Evolutionary conservation across 92 coral and sea anemone genomes (phyloP), one percentile per base, ranked within the genome.

Genomic region (Zoanthus gigantus): DNA sequence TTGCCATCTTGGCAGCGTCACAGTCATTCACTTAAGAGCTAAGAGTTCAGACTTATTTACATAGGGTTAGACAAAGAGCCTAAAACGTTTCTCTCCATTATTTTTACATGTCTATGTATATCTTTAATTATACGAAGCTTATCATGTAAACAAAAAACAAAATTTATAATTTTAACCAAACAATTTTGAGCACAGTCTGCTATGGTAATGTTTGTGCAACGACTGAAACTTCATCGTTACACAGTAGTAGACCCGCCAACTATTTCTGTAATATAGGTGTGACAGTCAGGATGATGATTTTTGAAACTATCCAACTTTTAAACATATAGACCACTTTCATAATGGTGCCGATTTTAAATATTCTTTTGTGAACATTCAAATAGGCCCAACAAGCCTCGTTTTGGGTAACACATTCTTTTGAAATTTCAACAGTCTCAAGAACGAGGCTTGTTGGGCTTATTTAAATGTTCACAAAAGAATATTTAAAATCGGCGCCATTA

Each of bases 211-310:
- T 71, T 34, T 71, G 76, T 71, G 76, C 76, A 71, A 71, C 9
- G 76, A 71, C 76, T 71, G 76, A 71, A 71, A 71, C 76, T 37
- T 17, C 18, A 71, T 71, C n/a, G 50, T 37, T 71, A 71, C 76
- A 32, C 76, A 32, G 76, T 71, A 71, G 76, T 71, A 71, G 76
- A 71, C 76, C 76, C 50, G 7, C 76, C 76, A 71, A 71, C 76
- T 71, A 32, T 71, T 71, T 71, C 76, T 71, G 76, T 32, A 71
- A 71, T 71, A 37, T 71, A 30, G 76, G 48, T 71, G 76, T 71
- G 50, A 71, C 48, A 71, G 76, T 32, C 50, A 71, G 47, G 76
- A 32, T 71, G 76, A 71, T 71, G 76, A 71, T 37, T 71, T 71
- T 71, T 32, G 76, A 71, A 71, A 71, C 76, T 71, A 32, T 37